Conservation (phyloP, 2,888 invertebrate genomes). For the Eumacrocentrus americanus region DNA sequence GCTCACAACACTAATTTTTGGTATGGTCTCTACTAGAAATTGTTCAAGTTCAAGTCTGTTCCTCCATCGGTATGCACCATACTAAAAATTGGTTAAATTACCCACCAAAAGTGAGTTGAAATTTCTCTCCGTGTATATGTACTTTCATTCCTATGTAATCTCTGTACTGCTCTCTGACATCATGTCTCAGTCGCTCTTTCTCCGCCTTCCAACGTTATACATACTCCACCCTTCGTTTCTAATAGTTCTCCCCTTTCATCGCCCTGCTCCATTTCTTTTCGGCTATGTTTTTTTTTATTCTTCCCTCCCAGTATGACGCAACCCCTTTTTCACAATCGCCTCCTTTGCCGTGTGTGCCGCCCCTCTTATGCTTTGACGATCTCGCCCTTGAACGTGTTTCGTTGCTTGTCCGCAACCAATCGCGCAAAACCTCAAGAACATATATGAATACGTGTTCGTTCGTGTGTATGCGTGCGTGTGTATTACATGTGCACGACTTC, state of each 20-base stretch:
- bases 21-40: too few species aligned
- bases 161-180: too few species aligned
- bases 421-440: conserved; percentile 37
- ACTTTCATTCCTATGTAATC: conserved; percentile 48
- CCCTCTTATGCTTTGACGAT: conserved; percentile 26
- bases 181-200: conserved; percentile 38
- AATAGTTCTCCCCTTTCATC: conserved; percentile 32
- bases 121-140: too few species aligned
- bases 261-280: conserved; percentile 34
- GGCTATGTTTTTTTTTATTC: conserved; percentile 13
- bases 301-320: conserved; percentile 16
- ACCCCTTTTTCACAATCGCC: conserved; percentile 31
- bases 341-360: conserved; percentile 25
- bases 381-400: conserved; percentile 46
- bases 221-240: conserved; percentile 28
- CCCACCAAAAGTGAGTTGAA: too few species aligned
- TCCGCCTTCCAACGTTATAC: conserved; percentile 28
- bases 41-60: too few species aligned
- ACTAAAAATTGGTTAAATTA: too few species aligned
- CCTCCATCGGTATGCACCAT: too few species aligned
- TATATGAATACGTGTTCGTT: conserved; percentile 29
- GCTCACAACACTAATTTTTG: too few species aligned
- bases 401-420: conserved; percentile 43
- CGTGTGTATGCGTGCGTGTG: conserved; percentile 32
- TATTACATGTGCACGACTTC: conserved; percentile 24